phyloP scores from a whole-genome alignment of 2,797 vertebrate species.

The Pangasius mekongensis region DNA sequence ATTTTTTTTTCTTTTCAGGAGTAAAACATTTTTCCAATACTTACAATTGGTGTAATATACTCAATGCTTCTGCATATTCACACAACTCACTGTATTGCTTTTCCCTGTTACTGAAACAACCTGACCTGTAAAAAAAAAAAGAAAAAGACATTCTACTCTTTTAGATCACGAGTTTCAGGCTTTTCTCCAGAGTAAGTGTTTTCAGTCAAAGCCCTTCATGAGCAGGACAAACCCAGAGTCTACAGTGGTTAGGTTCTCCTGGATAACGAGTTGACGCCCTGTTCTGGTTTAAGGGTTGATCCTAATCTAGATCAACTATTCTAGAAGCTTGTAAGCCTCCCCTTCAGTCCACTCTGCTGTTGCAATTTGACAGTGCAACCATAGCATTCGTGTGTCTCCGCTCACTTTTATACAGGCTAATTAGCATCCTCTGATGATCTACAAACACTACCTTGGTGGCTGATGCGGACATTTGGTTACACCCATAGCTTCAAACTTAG shows the following conservation, averaged over 20 bases:
- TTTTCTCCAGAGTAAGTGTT: neutral
- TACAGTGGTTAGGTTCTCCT: neutral
- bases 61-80: neutral
- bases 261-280: neutral
- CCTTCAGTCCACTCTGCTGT: conserved; percentile 10
- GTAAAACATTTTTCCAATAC: conserved; percentile 57
- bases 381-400: conserved; percentile 25
- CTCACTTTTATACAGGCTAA: conserved; percentile 39
- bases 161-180: neutral
- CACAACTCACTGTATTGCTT: neutral
- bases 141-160: neutral
- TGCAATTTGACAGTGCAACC: conserved; percentile 24
- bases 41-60: conserved; percentile 19
- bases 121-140: neutral
- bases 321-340: neutral
- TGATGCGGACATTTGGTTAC: conserved; percentile 32
- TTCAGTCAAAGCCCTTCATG: neutral
- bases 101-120: neutral
- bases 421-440: conserved; percentile 36
- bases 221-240: neutral
- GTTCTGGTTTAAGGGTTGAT: neutral
- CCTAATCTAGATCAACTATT: neutral
- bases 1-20: conserved; percentile 52
- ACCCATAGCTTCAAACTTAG: conserved; percentile 38
- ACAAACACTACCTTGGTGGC: conserved; percentile 27